Conservation (phyloP, 2,113 vertebrate species). For the Loxodonta africana region DNA sequence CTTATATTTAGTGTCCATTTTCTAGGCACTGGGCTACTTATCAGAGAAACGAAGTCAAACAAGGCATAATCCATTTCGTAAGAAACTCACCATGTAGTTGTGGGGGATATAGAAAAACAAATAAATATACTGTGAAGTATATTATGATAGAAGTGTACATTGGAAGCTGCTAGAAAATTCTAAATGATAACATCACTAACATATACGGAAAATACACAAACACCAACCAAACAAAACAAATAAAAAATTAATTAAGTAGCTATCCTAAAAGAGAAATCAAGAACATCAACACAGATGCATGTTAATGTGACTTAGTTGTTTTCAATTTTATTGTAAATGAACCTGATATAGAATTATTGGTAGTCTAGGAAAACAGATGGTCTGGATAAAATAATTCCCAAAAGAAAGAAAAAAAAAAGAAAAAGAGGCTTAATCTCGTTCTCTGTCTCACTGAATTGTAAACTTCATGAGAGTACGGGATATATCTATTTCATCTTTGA, state of each 20-base stretch:
- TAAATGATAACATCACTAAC: neutral
- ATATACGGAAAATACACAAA: neutral
- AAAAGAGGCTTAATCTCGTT: neutral
- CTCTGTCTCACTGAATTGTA: neutral
- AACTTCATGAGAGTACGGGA: neutral
- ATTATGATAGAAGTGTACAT: neutral
- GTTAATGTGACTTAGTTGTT: neutral
- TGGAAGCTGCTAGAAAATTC: conserved; percentile 17
- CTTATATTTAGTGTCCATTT: neutral
- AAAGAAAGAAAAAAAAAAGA: neutral
- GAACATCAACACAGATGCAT: neutral
- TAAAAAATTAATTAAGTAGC: neutral
- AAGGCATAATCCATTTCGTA: neutral
- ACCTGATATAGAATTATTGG: neutral
- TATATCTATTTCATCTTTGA: conserved; percentile 44
- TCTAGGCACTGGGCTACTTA: neutral
- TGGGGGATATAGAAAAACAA: neutral
- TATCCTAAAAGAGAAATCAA: neutral
- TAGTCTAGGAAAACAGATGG: neutral
- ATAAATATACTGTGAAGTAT: neutral
- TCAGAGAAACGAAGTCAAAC: conserved; percentile 5
- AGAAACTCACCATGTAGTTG: neutral
- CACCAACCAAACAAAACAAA: neutral
- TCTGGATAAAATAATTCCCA: neutral
- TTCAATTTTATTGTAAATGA: conserved; percentile 3